A percentile compares a stretch with the other conserved stretches of the same genome.
Conservation (phyloP, 2,888 invertebrate genomes). For the Acanthacorydalis orientalis region DNA sequence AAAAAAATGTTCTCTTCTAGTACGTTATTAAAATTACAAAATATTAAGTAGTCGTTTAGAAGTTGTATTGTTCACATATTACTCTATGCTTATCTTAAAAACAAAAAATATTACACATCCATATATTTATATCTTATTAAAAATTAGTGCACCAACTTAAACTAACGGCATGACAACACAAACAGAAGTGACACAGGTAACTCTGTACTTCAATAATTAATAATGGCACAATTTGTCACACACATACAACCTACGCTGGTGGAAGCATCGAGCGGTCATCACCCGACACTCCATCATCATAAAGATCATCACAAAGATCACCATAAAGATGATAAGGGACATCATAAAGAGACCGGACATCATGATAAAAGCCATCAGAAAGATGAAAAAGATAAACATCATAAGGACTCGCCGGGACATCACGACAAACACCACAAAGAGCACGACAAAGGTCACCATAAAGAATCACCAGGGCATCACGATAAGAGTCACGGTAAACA, state of each 20-base stretch:
- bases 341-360: slow-evolving; percentile 14
- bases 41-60: not conserved
- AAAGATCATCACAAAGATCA: slow-evolving; percentile 24
- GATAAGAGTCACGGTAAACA: slow-evolving; percentile 12
- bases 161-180: not conserved
- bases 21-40: no score
- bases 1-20: no score
- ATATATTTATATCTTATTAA: not conserved
- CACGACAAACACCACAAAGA: slow-evolving; percentile 8
- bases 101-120: no score
- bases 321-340: slow-evolving; percentile 15
- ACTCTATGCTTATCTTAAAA: no score
- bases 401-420: slow-evolving; percentile 16
- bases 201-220: not conserved
- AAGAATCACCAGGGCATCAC: slow-evolving; percentile 1
- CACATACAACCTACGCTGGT: slow-evolving; percentile 39
- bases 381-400: slow-evolving; percentile 14
- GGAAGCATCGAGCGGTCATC: slow-evolving; percentile 37
- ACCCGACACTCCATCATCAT: slow-evolving; percentile 32
- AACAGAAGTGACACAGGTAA: not conserved
- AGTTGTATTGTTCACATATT: not conserved
- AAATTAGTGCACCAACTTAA: not conserved
- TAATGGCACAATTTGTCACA: slow-evolving; percentile 41
- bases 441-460: not conserved
- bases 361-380: slow-evolving; percentile 13